Percentiles rank a stretch among this genome's conserved stretches.
phyloP scores from a whole-genome alignment of 30 jellyfish, hydroid and myxozoan species.

The Hydractinia symbiolongicarpus region DNA sequence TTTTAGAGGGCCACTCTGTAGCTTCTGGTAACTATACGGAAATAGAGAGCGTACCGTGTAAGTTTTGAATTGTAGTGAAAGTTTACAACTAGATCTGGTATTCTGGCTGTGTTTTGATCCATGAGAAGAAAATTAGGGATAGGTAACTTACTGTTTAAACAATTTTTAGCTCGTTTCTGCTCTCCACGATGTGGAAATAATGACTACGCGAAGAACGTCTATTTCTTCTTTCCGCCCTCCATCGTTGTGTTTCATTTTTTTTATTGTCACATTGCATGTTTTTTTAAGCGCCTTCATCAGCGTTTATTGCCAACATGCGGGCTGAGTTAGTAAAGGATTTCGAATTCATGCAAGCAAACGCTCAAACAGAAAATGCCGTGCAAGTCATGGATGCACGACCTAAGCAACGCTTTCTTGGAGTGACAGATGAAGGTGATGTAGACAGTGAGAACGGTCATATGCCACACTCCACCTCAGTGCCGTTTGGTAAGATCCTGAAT shows the following conservation, averaged over 20 bases:
- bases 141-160: no score
- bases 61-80: no score
- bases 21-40: constrained; percentile 34
- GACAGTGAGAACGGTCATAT: constrained; percentile 79
- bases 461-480: constrained; percentile 61
- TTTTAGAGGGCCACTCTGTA: constrained; percentile 39
- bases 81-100: background rate
- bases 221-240: no score
- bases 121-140: no score
- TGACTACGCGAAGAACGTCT: no score
- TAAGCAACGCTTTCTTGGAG: constrained; percentile 50
- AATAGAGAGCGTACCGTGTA: constrained; percentile 29
- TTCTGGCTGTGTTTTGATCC: no score
- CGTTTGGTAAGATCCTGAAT: constrained; percentile 45
- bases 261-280: no score
- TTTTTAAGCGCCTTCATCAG: constrained; percentile 23
- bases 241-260: no score
- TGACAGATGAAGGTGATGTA: constrained; percentile 57
- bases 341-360: constrained; percentile 36
- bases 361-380: constrained; percentile 17
- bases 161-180: no score
- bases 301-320: constrained; percentile 38
- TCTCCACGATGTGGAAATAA: no score
- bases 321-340: constrained; percentile 51
- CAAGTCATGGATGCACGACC: constrained; percentile 91